Percentiles rank a stretch among this genome's conserved stretches.
phyloP scores from a whole-genome alignment of 2,888 invertebrate species.

The Harpagoxenus sublaevis region DNA sequence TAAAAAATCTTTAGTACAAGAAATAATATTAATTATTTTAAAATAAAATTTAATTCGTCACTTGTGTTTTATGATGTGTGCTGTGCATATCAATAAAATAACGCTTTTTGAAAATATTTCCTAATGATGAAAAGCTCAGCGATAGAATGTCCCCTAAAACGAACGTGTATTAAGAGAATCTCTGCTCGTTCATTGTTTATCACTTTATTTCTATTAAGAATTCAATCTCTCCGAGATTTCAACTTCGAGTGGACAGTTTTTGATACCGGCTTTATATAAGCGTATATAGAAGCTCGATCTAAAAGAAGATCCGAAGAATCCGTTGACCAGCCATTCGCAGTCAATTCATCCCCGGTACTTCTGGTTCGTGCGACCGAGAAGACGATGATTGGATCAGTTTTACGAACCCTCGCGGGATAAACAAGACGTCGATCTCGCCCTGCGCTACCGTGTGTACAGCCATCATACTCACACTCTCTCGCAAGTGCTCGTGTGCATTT shows the following conservation, averaged over 20 bases:
- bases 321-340: slow-evolving; percentile 63
- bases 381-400: slow-evolving; percentile 87
- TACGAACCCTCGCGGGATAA: slow-evolving; percentile 87
- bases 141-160: not conserved
- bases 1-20: not conserved
- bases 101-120: not conserved
- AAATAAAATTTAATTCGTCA: not conserved
- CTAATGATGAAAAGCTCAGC: not conserved
- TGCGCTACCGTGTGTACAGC: not conserved
- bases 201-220: slow-evolving; percentile 18
- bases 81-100: not conserved
- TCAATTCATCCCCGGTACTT: slow-evolving; percentile 60
- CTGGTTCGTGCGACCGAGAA: slow-evolving; percentile 47
- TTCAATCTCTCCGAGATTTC: not conserved
- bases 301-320: slow-evolving; percentile 55
- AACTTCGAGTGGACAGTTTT: not conserved
- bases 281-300: slow-evolving; percentile 34
- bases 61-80: not conserved
- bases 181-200: not conserved
- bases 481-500: slow-evolving; percentile 43
- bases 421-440: slow-evolving; percentile 83
- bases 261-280: slow-evolving; percentile 18
- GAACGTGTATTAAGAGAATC: not conserved
- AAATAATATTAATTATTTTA: slow-evolving; percentile 12
- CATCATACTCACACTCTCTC: not conserved